Base-by-base conservation (phyloP, 2,888 invertebrate genomes). In the Salticus scenicus region DNA sequence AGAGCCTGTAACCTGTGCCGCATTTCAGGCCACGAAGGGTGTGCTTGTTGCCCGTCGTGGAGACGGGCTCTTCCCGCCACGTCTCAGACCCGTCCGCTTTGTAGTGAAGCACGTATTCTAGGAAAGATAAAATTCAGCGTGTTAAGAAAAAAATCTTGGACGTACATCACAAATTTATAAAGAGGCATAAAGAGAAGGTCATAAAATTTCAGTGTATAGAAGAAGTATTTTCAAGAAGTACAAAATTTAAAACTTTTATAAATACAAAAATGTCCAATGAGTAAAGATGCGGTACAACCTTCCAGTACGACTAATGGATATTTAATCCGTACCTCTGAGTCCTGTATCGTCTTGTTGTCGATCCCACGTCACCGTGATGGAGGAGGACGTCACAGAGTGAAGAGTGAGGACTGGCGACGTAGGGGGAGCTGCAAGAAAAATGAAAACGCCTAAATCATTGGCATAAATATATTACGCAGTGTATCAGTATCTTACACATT, bases 1-100 rank as follows among this genome's bases (percentile, higher is more conserved):
- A 88, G 10, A 89, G 82, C 1, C 86, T 41, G 79, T 89, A 89
- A 1, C 88, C 85, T 28, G 89, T 88, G 10, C 89, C 89, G 74
- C 88, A 88, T 17, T 64, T 31, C 10, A 87, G 66, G 1, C 57
- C 75, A 4, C 84, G 77, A 0, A 88, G 27, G n/a, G 81, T 75
- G 37, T 85, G 81, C 28, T 73, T 71, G 42, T 78, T 78, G 1
- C 72, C 76, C 30, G 72, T 66, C 1, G 85, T 85, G 20, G 78
- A 77, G n/a, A 87, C 8, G 5, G 72, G 77, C 24, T 81, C 37
- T 30, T 85, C 75, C 14, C 73, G 72, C 87, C 87, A 87, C 14
- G 70, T 77, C 8, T 72, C 76, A 17, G 67, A 72, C 14, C 74
- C 80, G 27, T 87, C 87, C 4, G 76, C 70, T 27, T 87, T 87